These are phyloP conservation scores for Spheniscus humboldti DNA, from an alignment of 2,797 vertebrate species.

Conservation along the genomic window DNA sequence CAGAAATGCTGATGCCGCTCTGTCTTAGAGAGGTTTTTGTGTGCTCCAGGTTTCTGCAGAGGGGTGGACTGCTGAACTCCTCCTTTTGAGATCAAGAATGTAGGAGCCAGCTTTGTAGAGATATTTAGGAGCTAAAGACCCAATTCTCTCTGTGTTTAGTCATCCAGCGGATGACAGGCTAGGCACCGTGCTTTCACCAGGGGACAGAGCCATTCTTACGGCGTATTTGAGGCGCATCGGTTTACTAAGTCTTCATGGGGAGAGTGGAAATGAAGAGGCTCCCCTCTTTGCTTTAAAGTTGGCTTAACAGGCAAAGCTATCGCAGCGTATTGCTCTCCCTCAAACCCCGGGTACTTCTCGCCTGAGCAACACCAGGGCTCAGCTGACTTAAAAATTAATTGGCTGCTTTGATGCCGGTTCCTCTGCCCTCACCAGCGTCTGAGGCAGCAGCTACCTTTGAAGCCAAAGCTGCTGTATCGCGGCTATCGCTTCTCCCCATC, in stretches of 20 bases:
- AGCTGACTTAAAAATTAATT: conserved; percentile 48
- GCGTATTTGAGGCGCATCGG: fast-evolving
- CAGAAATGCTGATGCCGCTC: neutral
- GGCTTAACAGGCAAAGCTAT: neutral
- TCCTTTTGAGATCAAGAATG: neutral
- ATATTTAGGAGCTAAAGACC: neutral
- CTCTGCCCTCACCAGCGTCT: neutral
- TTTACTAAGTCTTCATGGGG: neutral
- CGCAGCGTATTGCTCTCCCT: neutral
- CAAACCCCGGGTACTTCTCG: neutral
- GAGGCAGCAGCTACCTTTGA: conserved; percentile 3
- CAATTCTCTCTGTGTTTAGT: neutral
- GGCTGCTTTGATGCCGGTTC: conserved; percentile 8
- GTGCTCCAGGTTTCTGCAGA: neutral
- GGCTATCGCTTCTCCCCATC: neutral
- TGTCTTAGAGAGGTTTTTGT: neutral
- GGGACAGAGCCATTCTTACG: neutral
- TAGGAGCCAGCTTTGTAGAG: neutral
- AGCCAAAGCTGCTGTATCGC: neutral
- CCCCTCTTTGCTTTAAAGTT: neutral
- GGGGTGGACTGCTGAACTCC: neutral
- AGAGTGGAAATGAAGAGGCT: neutral
- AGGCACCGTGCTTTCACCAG: neutral
- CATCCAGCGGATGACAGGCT: neutral
- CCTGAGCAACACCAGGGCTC: neutral